Conservation (phyloP, 2,888 invertebrate genomes). For the Perizoma affinitatum region DNA sequence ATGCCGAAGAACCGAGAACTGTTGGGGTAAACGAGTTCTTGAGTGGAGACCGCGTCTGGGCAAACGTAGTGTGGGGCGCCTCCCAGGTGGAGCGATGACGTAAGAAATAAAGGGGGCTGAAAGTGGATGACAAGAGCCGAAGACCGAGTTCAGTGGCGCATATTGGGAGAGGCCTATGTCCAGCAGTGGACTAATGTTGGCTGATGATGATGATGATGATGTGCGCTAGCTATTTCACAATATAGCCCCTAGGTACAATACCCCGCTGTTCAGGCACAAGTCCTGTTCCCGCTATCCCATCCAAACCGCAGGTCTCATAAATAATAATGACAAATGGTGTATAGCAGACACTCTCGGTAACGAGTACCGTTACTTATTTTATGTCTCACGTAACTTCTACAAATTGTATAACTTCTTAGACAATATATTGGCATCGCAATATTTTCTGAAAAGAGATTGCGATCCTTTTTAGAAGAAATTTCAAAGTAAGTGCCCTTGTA, state of each 20-base stretch:
- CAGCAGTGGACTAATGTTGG: too few species aligned
- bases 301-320: constrained; percentile 59
- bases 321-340: constrained; percentile 70
- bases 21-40: too few species aligned
- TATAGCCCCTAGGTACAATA: constrained; percentile 37
- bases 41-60: too few species aligned
- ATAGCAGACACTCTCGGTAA: constrained; percentile 22
- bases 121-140: too few species aligned
- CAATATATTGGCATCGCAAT: not conserved
- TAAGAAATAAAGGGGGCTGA: too few species aligned
- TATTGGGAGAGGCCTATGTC: too few species aligned
- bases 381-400: constrained; percentile 1
- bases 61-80: too few species aligned
- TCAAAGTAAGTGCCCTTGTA: not conserved
- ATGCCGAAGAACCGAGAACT: too few species aligned
- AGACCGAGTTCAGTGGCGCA: too few species aligned
- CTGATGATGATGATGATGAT: too few species aligned
- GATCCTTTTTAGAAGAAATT: not conserved
- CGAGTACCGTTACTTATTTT: constrained; percentile 20
- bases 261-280: constrained; percentile 56
- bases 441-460: not conserved
- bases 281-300: constrained; percentile 47
- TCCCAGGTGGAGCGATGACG: too few species aligned
- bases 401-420: not conserved
- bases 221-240: constrained; percentile 69